Evolutionary conservation across 2,113 vertebrate species (phyloP), one percentile per base, ranked within the genome.

Genomic region (Pungitius pungitius): DNA sequence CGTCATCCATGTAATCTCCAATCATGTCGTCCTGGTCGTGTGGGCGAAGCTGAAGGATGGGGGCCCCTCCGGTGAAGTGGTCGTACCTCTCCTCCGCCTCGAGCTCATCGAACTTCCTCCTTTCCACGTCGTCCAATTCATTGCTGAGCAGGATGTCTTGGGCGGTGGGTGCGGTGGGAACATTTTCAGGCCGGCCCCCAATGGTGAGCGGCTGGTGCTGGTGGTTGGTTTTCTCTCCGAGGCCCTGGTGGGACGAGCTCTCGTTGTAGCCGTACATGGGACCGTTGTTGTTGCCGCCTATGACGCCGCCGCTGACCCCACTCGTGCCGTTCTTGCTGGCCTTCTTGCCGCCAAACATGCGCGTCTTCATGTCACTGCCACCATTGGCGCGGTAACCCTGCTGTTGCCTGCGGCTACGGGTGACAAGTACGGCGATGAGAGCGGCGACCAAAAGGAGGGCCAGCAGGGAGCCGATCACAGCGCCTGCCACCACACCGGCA

Each of bases 401-500:
- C 85, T 89, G 90, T 57, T 93, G 93, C 69, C 92, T 88, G 77
- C 93, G 94, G 88, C 86, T 93, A 77, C 93, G 90, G 80, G 92
- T 89, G 89, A 95, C 88, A 77, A 95, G 88, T 76, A 95, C 88
- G 27, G 87, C 86, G 69, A 93, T 61, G 63, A 95, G 92, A 47
- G 88, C 90, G 14, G 87, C 91, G n/a, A 96, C 90, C 85, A 96
- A 86, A 73, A 95, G 91, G 67, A 97, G 80, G 80, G 94, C 94
- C 87, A 97, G 93, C 59, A 95, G 89, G 78, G 93, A 94, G 84
- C 94, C 96, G 84, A 96, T 95, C 82, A 95, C 92, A 57, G 94
- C 95, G 81, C 94, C 95, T 4, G 94, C 96, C 83, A 96, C 90
- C 69, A 95, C 92, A 67, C 95, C 95, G 0, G 83, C 85, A 37